A percentile compares a stretch with the other conserved stretches of the same genome.
These are phyloP conservation scores for Amia ocellicauda DNA, from an alignment of 2,113 vertebrate genomes.

Conservation along the genomic window DNA sequence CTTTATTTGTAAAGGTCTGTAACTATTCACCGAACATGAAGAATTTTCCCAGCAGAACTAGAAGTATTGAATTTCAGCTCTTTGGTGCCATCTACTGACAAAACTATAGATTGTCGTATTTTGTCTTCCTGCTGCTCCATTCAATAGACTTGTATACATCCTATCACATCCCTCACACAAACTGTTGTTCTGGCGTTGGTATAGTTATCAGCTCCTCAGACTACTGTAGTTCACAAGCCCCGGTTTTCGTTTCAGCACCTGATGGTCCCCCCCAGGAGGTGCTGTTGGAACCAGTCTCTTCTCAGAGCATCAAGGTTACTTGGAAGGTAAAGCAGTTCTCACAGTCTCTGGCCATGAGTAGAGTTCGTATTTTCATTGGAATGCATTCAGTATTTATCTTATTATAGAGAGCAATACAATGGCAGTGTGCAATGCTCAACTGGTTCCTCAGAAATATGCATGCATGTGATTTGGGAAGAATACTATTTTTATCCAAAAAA, in stretches of 20 bases:
- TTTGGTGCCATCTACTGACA: conserved; percentile 49
- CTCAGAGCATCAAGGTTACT: conserved; percentile 94
- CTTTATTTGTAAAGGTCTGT: too few species aligned
- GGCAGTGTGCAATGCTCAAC: too few species aligned
- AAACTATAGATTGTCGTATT: background rate
- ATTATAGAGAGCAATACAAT: too few species aligned
- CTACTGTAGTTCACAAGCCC: background rate
- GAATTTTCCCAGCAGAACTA: background rate
- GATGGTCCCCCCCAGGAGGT: conserved; percentile 96
- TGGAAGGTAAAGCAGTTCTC: conserved; percentile 89
- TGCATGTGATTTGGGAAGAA: too few species aligned
- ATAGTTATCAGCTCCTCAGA: background rate
- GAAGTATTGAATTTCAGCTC: conserved; percentile 23
- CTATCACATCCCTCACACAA: background rate
- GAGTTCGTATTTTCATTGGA: too few species aligned
- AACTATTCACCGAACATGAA: too few species aligned
- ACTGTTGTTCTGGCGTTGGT: background rate
- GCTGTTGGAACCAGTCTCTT: conserved; percentile 88
- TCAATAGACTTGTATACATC: too few species aligned
- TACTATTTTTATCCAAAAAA: too few species aligned
- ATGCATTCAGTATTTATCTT: too few species aligned
- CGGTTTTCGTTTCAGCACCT: conserved; percentile 69
- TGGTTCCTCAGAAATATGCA: too few species aligned
- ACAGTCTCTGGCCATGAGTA: too few species aligned
- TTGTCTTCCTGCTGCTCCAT: background rate